Base-by-base conservation (phyloP, 1,140 invertebrate species). In the Drosophila willistoni region DNA sequence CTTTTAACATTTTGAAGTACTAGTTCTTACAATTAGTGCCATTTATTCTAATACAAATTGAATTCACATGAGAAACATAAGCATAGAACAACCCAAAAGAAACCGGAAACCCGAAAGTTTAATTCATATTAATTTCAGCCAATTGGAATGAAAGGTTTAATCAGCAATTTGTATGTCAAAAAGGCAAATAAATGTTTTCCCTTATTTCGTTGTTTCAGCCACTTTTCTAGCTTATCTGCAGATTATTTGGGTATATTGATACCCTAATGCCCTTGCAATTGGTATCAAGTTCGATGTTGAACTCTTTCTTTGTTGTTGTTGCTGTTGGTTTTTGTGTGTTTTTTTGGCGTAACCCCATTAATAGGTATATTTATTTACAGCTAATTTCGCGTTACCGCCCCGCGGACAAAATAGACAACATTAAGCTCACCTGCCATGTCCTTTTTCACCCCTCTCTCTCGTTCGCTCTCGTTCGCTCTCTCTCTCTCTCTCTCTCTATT, bases 311-410 rank as follows among this genome's bases (percentile, higher is more conserved):
- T 29, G 29, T 29, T 25, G 29, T 29, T 47, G 44, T 19, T 10
- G 9, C 5, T 51, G 44, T 12, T 51, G 19, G 19, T 1, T 22
- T 22, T 22, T 22, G n/a, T 22, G 17, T 51, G 7, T 51, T 17
- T 51, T 51, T 51, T n/a, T n/a, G n/a, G 9, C 17, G 17, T 57
- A 86, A 66, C 62, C 57, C 64, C 47, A 57, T 42, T 62, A 79
- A 73, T 73, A 68, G 66, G 56, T 69, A 77, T 85, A 77, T 85
- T 85, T 71, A 81, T 78, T 81, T 85, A 85, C 81, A 71, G 64
- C 71, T 78, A 76, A 82, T 71, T 77, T 68, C 63, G 69, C 79
- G 57, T 71, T 59, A 33, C 44, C 17, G 61, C 67, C 42, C 36
- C 74, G 65, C 73, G 73, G 74, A 36, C 55, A 54, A 72, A 59